phyloP scores from a whole-genome alignment of 2,113 vertebrate species.

The Lophura nycthemera region DNA sequence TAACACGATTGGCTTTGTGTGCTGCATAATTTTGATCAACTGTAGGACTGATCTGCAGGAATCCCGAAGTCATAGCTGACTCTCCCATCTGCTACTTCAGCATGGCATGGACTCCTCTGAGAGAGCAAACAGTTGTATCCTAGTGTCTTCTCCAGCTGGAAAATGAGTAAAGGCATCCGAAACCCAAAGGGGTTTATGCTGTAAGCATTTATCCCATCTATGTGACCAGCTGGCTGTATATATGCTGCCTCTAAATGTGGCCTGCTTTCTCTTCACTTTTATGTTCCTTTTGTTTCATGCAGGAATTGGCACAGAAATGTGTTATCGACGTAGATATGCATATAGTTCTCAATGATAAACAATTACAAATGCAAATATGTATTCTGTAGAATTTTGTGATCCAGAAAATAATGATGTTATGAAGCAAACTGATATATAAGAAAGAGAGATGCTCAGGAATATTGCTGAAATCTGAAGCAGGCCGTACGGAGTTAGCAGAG shows the following conservation, averaged over 20 bases:
- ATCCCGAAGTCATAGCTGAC: not conserved
- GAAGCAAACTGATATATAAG: not conserved
- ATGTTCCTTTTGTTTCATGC: not conserved
- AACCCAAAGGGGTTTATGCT: not conserved
- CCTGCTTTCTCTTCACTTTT: not conserved
- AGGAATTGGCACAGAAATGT: not conserved
- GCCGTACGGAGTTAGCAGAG: not conserved
- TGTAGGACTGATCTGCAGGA: not conserved
- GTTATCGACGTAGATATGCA: not conserved
- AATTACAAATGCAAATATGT: not conserved
- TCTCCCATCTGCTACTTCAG: slow-evolving; percentile 33
- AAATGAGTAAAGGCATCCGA: not conserved
- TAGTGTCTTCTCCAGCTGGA: not conserved
- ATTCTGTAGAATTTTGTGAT: not conserved
- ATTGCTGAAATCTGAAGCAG: not conserved
- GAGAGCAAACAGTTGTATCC: not conserved
- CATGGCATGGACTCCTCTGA: not conserved
- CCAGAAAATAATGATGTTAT: not conserved
- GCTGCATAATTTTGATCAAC: not conserved
- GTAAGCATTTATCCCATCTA: not conserved
- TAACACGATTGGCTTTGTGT: not conserved
- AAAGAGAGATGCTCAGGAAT: not conserved
- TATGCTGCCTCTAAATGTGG: not conserved
- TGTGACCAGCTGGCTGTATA: not conserved
- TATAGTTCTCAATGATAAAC: not conserved